These are phyloP conservation scores for Alloscopus bannaensis DNA, from an alignment of 2,888 invertebrate genomes.

Conservation along the genomic window DNA sequence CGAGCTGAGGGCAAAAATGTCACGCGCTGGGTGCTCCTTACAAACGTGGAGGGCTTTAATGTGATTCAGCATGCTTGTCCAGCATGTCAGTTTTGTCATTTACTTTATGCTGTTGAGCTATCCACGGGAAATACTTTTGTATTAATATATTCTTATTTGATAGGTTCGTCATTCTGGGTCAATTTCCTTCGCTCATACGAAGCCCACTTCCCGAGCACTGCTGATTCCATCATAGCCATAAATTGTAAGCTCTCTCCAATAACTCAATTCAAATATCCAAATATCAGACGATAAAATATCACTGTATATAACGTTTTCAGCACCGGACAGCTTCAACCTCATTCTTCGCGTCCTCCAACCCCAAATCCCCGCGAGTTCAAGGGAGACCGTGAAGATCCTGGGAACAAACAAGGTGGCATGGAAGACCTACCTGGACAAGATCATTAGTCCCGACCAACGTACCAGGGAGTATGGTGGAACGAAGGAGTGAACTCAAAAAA, in stretches of 20 bases:
- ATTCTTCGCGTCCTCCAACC: conserved; percentile 45
- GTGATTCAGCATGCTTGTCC: conserved; percentile 48
- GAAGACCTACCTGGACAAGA: conserved; percentile 30
- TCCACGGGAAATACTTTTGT: not conserved
- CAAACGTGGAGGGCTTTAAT: conserved; percentile 48
- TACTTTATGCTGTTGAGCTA: not conserved
- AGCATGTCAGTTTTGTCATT: conserved; percentile 13
- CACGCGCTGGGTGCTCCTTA: conserved; percentile 40
- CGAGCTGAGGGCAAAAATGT: conserved; percentile 34
- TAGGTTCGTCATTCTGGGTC: conserved; percentile 45
- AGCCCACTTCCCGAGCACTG: conserved; percentile 44
- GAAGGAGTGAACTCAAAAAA: too few species aligned
- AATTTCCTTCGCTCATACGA: conserved; percentile 47
- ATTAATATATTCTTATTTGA: too few species aligned
- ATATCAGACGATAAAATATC: not conserved
- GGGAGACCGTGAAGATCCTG: conserved; percentile 41
- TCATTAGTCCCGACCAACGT: conserved; percentile 29
- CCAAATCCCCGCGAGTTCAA: conserved; percentile 33
- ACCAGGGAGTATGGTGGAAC: conserved; percentile 38
- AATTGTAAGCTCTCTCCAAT: too few species aligned
- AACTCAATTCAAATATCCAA: not conserved
- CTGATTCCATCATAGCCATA: conserved; percentile 39
- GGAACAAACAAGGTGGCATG: conserved; percentile 34
- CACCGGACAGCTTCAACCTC: conserved; percentile 48
- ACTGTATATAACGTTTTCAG: conserved; percentile 1